Evolutionary conservation across 2,113 vertebrate genomes (phyloP), one percentile per base, ranked within the genome.

Genomic region (Helogale parvula): DNA sequence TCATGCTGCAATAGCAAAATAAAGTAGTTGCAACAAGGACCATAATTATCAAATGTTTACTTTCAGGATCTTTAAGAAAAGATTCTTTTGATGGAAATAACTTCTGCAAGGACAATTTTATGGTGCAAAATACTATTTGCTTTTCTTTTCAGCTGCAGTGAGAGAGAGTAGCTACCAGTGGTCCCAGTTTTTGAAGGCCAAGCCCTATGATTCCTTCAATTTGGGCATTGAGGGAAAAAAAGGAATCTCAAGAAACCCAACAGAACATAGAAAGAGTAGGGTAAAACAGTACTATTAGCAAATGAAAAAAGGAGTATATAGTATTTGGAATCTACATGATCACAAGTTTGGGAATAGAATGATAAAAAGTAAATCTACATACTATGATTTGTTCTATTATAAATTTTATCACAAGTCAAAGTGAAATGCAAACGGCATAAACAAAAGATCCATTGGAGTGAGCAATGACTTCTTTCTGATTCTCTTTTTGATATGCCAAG

Each of bases 351-450:
- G 45, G 17, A 88, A 81, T 50, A 33, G 11, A 65, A 60, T 19
- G 41, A 63, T n/a, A 69, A 72, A 92, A 93, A n/a, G 47, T 19
- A 50, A 86, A 60, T 77, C 1, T 15, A 85, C 14, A 86, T 29
- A 33, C 3, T 69, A 4, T 88, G 84, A 72, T 52, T 80, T 88
- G 50, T 77, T 77, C 66, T 80, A 38, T 27, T 7, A 38, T 71
- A 85, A 69, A 31, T 81, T 84, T 88, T 81, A 68, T 69, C 66
- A 87, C 57, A 93, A 93, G 35, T 45, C 54, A 80, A 88, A 81
- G 76, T 63, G 76, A 77, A 93, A 81, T 63, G 60, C 10, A 29
- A 93, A 27, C 7, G 68, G 33, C 10, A 25, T 10, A 69, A 89
- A 52, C 19, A 29, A 88, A 81, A 79, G 23, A 47, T 72, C 50